Evolutionary conservation across 2,888 invertebrate genomes (phyloP), one percentile per base, ranked within the genome.

Genomic region (Glaucopsyche alexis): DNA sequence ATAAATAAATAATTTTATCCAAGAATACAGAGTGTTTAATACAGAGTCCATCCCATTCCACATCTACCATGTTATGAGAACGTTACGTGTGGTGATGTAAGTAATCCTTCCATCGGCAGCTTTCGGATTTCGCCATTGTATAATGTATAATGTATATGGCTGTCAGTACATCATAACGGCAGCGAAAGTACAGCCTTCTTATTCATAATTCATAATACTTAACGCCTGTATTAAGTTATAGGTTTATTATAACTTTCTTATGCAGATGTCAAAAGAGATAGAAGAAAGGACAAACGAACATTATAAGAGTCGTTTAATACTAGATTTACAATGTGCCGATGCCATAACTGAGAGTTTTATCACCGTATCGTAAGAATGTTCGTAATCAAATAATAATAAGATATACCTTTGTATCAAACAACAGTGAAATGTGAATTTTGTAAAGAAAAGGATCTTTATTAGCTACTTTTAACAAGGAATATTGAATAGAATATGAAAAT

Each of bases 121-220:
- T 83, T 81, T 82, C 81, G 81, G 83, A 84, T 81, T 80, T 79
- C 76, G 78, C 77, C 76, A 85, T 87, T 86, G 87, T 87, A 38
- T 14, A 60, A 29, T 29, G 29, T 29, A 47, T 42, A 47, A 4
- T 9, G 29, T 29, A 29, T 29, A 29, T 29, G 29, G 55, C 55
- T 60, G 55, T 60, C 55, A 19, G 55, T 60, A 29, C 55, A 60
- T 60, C 55, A 60, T 29, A 38, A 29, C 16, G 60, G 29, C 60
- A 60, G 60, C 60, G 60, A 60, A 29, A 60, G 55, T 60, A 13
- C 2, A 60, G 52, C 16, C 7, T 52, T n/a, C 1, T 9, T 19
- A 11, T 52, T n/a, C 1, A n/a, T 19, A 11, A 47, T 6, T 8
- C 8, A 6, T 42, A 42, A 8, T 42, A 42, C 42, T 7, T 42